Base-by-base conservation (phyloP, 1,140 invertebrate species). In the Penaeus chinensis region DNA sequence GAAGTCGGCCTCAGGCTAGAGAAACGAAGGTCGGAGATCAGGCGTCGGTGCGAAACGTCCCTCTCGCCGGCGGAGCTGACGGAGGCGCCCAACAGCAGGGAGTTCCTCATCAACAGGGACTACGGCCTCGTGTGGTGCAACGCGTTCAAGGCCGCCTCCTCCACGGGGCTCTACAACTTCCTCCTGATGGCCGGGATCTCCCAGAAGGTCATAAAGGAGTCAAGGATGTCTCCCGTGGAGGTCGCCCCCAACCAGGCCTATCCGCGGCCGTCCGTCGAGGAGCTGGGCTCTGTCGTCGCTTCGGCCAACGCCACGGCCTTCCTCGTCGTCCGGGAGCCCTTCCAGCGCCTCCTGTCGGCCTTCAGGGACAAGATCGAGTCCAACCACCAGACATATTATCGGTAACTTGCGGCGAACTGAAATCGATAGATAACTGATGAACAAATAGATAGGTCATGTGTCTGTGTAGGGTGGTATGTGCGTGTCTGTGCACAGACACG, bases 71-170 rank as follows among this genome's bases (percentile, higher is more conserved):
- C 47, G 20, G 85, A 87, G 61, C 71, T 20, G 62, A 2, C 19
- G 10, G 22, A 24, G 20, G 42, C 60, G 3, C 20, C 54, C 13
- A 87, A 87, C 74, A 87, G 85, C 37, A 78, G 63, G 95, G 96
- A 97, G 91, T 96, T 96, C 91, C 93, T 96, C 90, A 95, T 96
- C 89, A 96, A 96, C 92, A 93, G 94, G 90, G 94, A 96, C 91
- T 94, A 96, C 91, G 95, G 95, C 91, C 93, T 96, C 69, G 95
- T 96, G 91, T 97, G 96, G 95, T 97, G 96, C 91, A 96, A 96
- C 92, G 94, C 96, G 81, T 97, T 96, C 92, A 96, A 97, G 93
- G 96, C 96, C 13, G 96, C 96, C 2, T 96, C 96, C 60, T 96
- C 96, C 2, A 96, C 96, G 0, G 97, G 96, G 96, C 96, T 97